Base-by-base conservation (phyloP, 2,113 vertebrate genomes). In the Cebidichthys violaceus region DNA sequence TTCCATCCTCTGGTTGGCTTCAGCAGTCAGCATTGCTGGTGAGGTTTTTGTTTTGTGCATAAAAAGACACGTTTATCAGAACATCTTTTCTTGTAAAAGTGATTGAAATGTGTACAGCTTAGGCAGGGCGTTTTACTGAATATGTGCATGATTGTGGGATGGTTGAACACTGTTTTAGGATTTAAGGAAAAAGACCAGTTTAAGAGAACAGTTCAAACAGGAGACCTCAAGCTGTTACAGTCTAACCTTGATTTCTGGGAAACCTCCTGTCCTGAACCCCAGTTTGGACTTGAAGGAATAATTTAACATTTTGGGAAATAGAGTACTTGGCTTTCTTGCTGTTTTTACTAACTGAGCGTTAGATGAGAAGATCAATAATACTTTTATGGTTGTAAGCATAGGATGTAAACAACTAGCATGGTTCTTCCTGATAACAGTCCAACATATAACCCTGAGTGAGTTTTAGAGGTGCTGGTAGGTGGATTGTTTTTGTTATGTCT, bases 1-100 rank as follows among this genome's bases (percentile, higher is more conserved):
- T 61, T 81, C 69, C 20, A n/a, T 86, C 70, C 17, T 89, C 52
- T 89, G 79, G 47, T 24, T 90, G 22, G 3, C 41, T 27, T 55
- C 69, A n/a, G 37, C 55, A 4, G 45, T 88, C 50, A 6, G 39
- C 27, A 0, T 45, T 6, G 7, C 33, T 2, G 89, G 92, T 93
- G 70, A 86, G 90, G 37, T 17, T 71, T 29, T 41, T 55, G 4
- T 41, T 43, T 50, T 35, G 6, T 68, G 33, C 31, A 59, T 60
- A 2, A 41, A 54, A 55, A 45, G 8, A 39, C 1, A 4, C 10
- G n/a, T 43, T 20, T 10, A 15, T 20, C 1, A 14, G 24, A 31
- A n/a, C 10, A 14, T 6, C 0, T 37, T 4, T 4, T 29, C 22
- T 7, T 62, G n/a, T 27, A 6, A 5, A 5, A 15, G 27, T 43